Evolutionary conservation across 2,113 vertebrate species (phyloP), one percentile per base, ranked within the genome.

Genomic region (Tragelaphus scriptus): DNA sequence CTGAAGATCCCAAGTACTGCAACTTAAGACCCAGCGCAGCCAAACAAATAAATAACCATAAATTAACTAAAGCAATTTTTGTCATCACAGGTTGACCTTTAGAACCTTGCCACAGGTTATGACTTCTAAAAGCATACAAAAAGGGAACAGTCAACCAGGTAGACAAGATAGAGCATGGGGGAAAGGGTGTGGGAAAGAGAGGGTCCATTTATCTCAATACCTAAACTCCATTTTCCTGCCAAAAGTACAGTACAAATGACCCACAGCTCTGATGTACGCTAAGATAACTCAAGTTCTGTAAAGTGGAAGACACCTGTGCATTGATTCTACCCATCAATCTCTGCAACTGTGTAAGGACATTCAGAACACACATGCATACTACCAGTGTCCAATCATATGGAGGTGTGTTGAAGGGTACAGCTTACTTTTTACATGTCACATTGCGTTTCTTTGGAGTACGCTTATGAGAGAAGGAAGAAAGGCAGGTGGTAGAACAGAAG

Each of bases 401-500:
- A 97, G 40, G 75, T 55, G 71, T 2, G 32, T 5, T 90, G 56
- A 94, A 95, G 91, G 21, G 51, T 63, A 97, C 17, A 65, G 40
- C 99, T 99, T 99, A 99, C 99, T 99, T 99, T 99, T 99, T 99
- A 98, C 99, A 99, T 99, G 99, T 99, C 98, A 99, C 99, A 98
- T 99, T 99, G 98, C 99, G 99, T 98, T 99, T 99, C 99, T 99
- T 99, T 99, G 99, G 99, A 98, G 99, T 96, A 53, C 99, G 99
- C 97, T 99, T 99, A 98, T 99, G 99, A 93, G 99, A 99, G 98
- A 99, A 99, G 77, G 99, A 99, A 36, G 99, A 99, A 36, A 99
- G 99, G 98, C 99, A 99, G 98, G 99, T 99, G 90, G 99, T 99
- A 94, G 99, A 99, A 98, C 99, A 99, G 98, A 99, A 99, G 84